phyloP scores from a whole-genome alignment of 30 jellyfish, hydroid and myxozoan species.

The Euphysa ruthae region DNA sequence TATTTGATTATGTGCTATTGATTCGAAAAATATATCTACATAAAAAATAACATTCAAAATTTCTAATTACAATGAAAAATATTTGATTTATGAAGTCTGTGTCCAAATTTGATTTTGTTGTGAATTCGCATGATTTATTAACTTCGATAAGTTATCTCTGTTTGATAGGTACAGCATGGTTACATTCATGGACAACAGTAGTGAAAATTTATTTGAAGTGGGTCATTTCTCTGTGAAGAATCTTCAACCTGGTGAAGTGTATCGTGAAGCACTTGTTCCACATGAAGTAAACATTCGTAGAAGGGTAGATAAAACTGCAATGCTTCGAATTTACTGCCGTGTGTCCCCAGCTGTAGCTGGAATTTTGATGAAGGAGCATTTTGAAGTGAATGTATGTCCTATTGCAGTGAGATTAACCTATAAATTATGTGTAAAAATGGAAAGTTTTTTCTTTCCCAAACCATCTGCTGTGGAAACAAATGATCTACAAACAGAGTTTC shows the following conservation, averaged over 20 bases:
- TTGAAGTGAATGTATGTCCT: constrained; percentile 95
- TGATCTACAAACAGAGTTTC: constrained; percentile 42
- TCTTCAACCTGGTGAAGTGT: constrained; percentile 68
- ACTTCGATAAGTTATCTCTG: too few species aligned
- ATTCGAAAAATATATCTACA: too few species aligned
- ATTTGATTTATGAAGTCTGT: too few species aligned
- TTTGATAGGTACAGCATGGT: constrained; percentile 65
- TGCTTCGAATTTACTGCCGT: constrained; percentile 76
- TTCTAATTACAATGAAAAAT: too few species aligned
- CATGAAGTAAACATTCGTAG: constrained; percentile 90
- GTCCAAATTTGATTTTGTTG: too few species aligned
- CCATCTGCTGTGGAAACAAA: constrained; percentile 23
- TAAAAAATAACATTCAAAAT: too few species aligned
- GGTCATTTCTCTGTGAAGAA: constrained; percentile 82
- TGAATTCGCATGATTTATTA: too few species aligned
- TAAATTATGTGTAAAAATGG: constrained; percentile 51
- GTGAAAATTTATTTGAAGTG: constrained; percentile 80
- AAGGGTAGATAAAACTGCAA: constrained; percentile 78
- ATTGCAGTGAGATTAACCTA: constrained; percentile 88
- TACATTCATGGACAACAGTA: constrained; percentile 59
- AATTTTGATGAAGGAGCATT: constrained; percentile 72
- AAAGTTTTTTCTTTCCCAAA: constrained; percentile 64
- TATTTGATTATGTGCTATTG: too few species aligned
- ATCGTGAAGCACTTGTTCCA: constrained; percentile 75
- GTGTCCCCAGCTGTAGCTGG: constrained; percentile 97